Conservation (phyloP, 2,797 vertebrate species). For the Aplochiton taeniatus region DNA sequence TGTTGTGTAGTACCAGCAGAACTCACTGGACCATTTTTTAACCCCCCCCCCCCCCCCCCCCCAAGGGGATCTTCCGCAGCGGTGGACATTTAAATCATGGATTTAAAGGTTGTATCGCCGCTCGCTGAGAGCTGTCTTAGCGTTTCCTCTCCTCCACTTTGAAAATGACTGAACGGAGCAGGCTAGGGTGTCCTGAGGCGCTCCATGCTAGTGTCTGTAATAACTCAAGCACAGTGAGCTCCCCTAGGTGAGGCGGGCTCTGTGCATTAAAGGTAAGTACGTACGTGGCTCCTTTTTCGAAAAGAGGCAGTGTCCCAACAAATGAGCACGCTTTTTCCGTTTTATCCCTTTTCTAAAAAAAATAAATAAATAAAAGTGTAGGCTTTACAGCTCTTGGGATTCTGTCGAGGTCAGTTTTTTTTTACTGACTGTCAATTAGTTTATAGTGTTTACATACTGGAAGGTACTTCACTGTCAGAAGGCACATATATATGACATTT, state of each 20-base stretch:
- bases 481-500: too few species aligned
- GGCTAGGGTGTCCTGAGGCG: slow-evolving; percentile 11
- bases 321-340: slow-evolving; percentile 33
- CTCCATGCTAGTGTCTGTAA: slow-evolving; percentile 34
- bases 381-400: slow-evolving; percentile 11
- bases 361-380: slow-evolving; percentile 23
- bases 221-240: slow-evolving; percentile 38
- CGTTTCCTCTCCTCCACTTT: slow-evolving; percentile 30
- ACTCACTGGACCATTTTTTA: too few species aligned
- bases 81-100: too few species aligned
- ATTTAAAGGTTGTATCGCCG: not conserved
- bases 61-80: too few species aligned
- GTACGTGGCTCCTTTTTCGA: slow-evolving; percentile 12
- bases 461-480: too few species aligned
- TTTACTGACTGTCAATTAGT: not conserved
- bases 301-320: slow-evolving; percentile 13
- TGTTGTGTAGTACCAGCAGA: too few species aligned
- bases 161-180: slow-evolving; percentile 46
- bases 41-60: too few species aligned
- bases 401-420: slow-evolving; percentile 17
- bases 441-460: not conserved
- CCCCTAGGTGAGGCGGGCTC: slow-evolving; percentile 19
- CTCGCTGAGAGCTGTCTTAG: not conserved
- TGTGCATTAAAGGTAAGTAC: slow-evolving; percentile 20
- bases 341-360: slow-evolving; percentile 9